Evolutionary conservation across 2,797 vertebrate genomes (phyloP).

Genomic region (Halcyon badia): DNA sequence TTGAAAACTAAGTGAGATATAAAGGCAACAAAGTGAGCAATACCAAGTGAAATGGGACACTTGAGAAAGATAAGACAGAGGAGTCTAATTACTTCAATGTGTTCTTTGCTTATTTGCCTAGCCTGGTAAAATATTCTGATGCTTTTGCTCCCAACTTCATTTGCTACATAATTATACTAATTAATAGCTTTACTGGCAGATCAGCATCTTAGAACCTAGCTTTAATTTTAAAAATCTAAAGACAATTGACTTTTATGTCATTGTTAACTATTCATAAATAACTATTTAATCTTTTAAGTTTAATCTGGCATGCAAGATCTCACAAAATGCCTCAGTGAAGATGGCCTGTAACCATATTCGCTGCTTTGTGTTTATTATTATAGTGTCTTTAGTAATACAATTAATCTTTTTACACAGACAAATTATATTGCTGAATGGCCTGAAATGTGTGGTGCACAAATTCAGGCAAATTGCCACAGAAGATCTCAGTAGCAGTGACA

Average conservation of each 20-base stretch:
- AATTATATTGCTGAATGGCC: background rate
- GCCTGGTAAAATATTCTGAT: background rate
- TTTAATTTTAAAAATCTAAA: background rate
- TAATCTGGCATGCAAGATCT: background rate
- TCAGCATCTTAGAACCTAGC: background rate
- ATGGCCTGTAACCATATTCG: background rate
- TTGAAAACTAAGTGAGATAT: background rate
- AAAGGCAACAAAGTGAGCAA: background rate
- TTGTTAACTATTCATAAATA: background rate
- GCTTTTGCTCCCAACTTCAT: background rate
- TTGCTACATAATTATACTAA: background rate
- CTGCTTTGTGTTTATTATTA: background rate
- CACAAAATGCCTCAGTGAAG: background rate
- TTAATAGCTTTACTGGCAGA: background rate
- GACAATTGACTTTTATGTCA: background rate
- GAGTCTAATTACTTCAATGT: background rate
- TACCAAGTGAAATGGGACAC: background rate
- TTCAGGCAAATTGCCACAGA: rapidly evolving
- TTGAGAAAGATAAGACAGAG: background rate
- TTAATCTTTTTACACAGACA: background rate
- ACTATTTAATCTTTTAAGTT: background rate
- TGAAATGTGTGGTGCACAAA: background rate
- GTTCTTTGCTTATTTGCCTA: background rate
- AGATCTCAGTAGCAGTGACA: background rate
- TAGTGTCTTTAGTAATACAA: background rate